These are phyloP conservation scores for Mycteria americana DNA, from an alignment of 2,797 vertebrate genomes.

Conservation along the genomic window DNA sequence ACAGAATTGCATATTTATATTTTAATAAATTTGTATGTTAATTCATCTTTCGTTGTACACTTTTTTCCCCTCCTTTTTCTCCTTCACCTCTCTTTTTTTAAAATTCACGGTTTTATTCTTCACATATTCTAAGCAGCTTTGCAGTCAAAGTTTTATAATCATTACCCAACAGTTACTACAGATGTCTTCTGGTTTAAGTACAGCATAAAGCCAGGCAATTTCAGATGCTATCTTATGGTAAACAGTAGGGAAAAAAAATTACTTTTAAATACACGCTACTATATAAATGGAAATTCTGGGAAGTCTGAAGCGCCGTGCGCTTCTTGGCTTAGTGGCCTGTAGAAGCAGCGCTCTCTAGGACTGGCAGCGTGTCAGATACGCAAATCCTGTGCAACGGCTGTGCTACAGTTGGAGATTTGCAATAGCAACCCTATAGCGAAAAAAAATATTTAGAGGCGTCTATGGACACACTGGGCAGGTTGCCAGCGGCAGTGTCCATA, in stretches of 20 bases:
- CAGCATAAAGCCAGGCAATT: constrained; percentile 23
- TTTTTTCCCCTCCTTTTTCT: neutral
- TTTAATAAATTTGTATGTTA: neutral
- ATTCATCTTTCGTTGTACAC: neutral
- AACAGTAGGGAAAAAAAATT: neutral
- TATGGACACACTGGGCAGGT: neutral
- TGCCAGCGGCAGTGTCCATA: neutral
- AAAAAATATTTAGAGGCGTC: neutral
- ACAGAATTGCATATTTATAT: neutral
- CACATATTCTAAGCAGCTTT: neutral
- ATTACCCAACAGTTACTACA: neutral
- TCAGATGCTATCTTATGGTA: neutral
- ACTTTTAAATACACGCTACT: neutral
- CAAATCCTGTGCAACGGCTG: neutral
- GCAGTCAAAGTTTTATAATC: neutral
- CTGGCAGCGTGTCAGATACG: neutral
- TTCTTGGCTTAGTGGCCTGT: neutral
- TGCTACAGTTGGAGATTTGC: neutral
- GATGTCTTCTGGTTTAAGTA: constrained; percentile 9
- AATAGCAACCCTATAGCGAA: neutral
- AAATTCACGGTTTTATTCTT: neutral
- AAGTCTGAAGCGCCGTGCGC: fast-evolving
- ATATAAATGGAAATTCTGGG: neutral
- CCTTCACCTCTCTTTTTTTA: neutral
- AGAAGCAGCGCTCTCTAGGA: fast-evolving